These are phyloP conservation scores for Tholera decimalis DNA, from an alignment of 2,888 invertebrate genomes.

Conservation along the genomic window DNA sequence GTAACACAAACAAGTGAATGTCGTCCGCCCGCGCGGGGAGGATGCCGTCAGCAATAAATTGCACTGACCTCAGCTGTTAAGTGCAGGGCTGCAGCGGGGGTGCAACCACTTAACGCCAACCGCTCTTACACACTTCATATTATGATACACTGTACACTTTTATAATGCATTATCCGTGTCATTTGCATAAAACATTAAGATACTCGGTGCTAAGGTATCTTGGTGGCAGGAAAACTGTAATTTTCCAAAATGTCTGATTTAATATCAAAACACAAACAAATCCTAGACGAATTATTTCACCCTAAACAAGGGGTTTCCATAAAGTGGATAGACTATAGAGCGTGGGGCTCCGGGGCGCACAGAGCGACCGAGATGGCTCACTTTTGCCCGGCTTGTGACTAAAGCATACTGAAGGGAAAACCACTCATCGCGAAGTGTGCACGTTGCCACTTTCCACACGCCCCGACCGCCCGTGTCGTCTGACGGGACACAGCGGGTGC, in stretches of 20 bases:
- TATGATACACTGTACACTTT: constrained; percentile 55
- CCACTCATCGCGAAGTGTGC: constrained; percentile 76
- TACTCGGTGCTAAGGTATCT: neutral
- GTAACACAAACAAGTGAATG: constrained; percentile 87
- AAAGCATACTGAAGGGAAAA: constrained; percentile 78
- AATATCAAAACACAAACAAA: constrained; percentile 63
- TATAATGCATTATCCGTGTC: constrained; percentile 50
- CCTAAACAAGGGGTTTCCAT: constrained; percentile 63
- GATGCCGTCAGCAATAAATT: constrained; percentile 81
- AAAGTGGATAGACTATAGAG: constrained; percentile 63
- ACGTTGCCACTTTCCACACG: constrained; percentile 49
- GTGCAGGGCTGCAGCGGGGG: constrained; percentile 64
- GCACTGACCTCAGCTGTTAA: constrained; percentile 81
- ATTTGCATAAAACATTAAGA: constrained; percentile 43
- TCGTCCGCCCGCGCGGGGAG: constrained; percentile 68
- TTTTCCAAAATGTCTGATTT: constrained; percentile 45
- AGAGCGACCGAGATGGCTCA: constrained; percentile 75
- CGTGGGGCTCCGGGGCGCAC: constrained; percentile 68
- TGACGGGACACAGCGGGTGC: constrained; percentile 9
- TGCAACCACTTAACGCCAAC: constrained; percentile 58
- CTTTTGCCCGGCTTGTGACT: constrained; percentile 78
- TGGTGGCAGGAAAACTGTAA: constrained; percentile 7
- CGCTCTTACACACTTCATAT: constrained; percentile 55
- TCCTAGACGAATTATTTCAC: constrained; percentile 64
- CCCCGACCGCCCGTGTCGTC: constrained; percentile 12